phyloP scores from a whole-genome alignment of 2,797 vertebrate genomes.

The Petrocephalus schoutedeni region DNA sequence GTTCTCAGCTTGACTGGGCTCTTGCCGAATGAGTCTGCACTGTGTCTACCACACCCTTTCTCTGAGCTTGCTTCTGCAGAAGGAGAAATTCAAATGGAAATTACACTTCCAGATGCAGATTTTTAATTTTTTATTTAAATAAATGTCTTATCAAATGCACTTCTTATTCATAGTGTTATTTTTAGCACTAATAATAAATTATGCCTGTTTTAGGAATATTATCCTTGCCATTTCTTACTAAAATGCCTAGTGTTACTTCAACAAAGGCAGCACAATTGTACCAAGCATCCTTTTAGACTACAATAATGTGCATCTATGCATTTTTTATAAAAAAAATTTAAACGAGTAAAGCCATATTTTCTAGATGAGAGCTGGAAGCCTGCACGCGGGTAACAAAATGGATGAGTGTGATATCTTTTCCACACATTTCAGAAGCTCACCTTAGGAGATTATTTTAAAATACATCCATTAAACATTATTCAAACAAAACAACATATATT shows the following conservation, averaged over 20 bases:
- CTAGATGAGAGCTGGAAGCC: not conserved
- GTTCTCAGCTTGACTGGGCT: slow-evolving; percentile 43
- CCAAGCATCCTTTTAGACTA: not conserved
- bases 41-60: slow-evolving; percentile 66
- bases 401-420: not conserved
- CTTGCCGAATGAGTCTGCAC: slow-evolving; percentile 50
- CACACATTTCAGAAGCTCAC: not conserved
- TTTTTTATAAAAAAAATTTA: not conserved
- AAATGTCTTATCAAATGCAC: not conserved
- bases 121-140: not conserved
- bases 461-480: slow-evolving; percentile 4
- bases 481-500: slow-evolving; percentile 7
- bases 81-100: slow-evolving; percentile 32
- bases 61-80: slow-evolving; percentile 63
- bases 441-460: not conserved
- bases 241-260: slow-evolving; percentile 19
- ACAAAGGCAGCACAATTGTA: slow-evolving; percentile 32
- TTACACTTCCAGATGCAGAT: not conserved
- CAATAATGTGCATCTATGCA: not conserved
- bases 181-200: not conserved
- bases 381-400: not conserved
- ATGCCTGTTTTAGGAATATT: not conserved
- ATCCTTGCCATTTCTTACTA: not conserved
- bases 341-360: not conserved
- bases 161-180: not conserved